Base-by-base conservation (phyloP, 1,140 invertebrate genomes). In the Drosophila melanica region DNA sequence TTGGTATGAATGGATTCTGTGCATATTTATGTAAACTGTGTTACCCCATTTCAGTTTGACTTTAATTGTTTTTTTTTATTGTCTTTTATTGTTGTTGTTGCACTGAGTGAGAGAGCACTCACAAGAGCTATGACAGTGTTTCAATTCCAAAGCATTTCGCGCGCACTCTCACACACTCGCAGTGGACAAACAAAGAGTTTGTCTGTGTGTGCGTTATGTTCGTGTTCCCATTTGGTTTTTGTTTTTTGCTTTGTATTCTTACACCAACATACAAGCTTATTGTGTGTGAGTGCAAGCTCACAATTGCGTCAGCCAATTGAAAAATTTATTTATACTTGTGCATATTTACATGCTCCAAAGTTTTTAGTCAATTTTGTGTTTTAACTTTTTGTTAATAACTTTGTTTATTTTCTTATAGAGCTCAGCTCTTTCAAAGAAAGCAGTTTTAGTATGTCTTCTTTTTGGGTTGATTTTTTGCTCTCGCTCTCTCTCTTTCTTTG, bases 281-380 rank as follows among this genome's bases (percentile, higher is more conserved):
- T 45, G 35, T 69, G 67, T 60, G 54, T 76, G 37, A 18, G 69
- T 66, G 55, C 58, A 54, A 77, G 67, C 76, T 85, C 84, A 60
- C 69, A 85, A 87, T 87, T 87, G 84, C 84, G 84, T 87, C 84
- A 87, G 84, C 84, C 82, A 77, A 77, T 70, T 79, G 85, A 73
- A 76, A 57, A 77, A 71, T 74, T 16, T 69, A 63, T 69, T 69
- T 69, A 57, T 55, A 74, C 57, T 55, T 47, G 27, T 11, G 16
- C 54, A 20, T 73, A 67, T 67, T 69, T 57, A 62, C 48, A 62
- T 62, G 59, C 35, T 37, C 45, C 35, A 50, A 53, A 66, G 50
- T 35, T 35, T 35, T 51, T 72, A 66, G 39, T 39, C 12, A 66
- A 18, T 37, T 58, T 51, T 35, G 30, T 33, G 33, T 8, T 10